Evolutionary conservation across 2,797 vertebrate species (phyloP).

Genomic region (Mormyrops attenuatus): DNA sequence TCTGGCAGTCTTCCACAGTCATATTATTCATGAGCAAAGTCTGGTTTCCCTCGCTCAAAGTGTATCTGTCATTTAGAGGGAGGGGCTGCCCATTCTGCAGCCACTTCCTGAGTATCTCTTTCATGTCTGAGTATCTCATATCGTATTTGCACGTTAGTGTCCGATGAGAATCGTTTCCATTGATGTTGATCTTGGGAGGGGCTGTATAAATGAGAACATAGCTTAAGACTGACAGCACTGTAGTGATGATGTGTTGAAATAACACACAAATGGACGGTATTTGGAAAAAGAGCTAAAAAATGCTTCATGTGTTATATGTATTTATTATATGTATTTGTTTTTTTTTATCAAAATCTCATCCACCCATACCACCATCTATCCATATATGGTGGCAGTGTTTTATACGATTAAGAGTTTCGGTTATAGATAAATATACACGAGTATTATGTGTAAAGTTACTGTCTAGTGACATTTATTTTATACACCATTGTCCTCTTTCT

Average conservation of each 20-base stretch:
- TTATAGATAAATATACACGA: background rate
- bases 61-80: slow-evolving; percentile 20
- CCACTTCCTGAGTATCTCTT: slow-evolving; percentile 22
- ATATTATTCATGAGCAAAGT: slow-evolving; percentile 31
- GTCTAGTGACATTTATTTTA: background rate
- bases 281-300: background rate
- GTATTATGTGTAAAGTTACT: background rate
- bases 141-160: slow-evolving; percentile 32
- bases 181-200: background rate
- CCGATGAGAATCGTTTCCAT: background rate
- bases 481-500: background rate
- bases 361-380: background rate
- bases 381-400: background rate
- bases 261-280: background rate
- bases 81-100: slow-evolving; percentile 22
- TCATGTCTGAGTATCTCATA: no score
- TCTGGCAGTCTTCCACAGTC: slow-evolving; percentile 22
- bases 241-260: background rate
- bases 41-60: slow-evolving; percentile 26
- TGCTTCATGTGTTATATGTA: background rate
- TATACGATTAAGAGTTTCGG: background rate
- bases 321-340: background rate
- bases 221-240: background rate
- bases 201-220: background rate
- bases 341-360: background rate